Base-by-base conservation (phyloP, 2,113 vertebrate species). In the Corvus cornix region DNA sequence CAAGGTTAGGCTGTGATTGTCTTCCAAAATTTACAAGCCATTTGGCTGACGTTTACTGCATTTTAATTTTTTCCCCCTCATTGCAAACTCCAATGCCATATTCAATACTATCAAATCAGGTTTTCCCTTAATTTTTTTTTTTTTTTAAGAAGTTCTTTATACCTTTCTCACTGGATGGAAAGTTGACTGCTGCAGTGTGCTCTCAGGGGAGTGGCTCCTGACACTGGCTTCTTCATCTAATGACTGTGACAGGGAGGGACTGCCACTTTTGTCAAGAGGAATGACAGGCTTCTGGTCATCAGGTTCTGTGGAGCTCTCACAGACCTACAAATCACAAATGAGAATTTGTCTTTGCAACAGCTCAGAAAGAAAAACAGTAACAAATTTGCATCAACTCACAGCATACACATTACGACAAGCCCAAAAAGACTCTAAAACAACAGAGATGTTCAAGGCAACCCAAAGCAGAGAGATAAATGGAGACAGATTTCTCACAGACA, bases 101-200 rank as follows among this genome's bases (percentile, higher is more conserved):
- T 31, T 81, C 31, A 77, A 10, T 30, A 68, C 49, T 39, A 93
- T 12, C 13, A 72, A 94, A 66, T 24, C 6, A 51, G 18, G 3
- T 49, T 83, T 87, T 81, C 15, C 16, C 13, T 62, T 79, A 43
- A 23, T 19, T 41, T 30, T 55, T 41, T 39, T 52, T 75, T 56
- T 39, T 52, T 75, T 67, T 56, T 6, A 44, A 53, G 7, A 64
- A 67, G 13, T 23, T 94, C 11, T 81, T 86, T 84, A 80, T 98
- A 98, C 98, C 98, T 98, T 98, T 97, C 96, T 98, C 77, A 93
- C 79, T 58, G 97, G 97, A 89, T 92, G 97, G 13, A 97, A 96
- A 87, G 97, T 75, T 53, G 97, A 56, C 59, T 91, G 95, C 62
- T 97, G 97, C 87, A 79, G 55, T 33, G 73, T 35, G 66, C n/a